A percentile compares a stretch with the other conserved stretches of the same genome.
Evolutionary conservation across 2,888 invertebrate species (phyloP).

Genomic region (Rhodophaea formosa): DNA sequence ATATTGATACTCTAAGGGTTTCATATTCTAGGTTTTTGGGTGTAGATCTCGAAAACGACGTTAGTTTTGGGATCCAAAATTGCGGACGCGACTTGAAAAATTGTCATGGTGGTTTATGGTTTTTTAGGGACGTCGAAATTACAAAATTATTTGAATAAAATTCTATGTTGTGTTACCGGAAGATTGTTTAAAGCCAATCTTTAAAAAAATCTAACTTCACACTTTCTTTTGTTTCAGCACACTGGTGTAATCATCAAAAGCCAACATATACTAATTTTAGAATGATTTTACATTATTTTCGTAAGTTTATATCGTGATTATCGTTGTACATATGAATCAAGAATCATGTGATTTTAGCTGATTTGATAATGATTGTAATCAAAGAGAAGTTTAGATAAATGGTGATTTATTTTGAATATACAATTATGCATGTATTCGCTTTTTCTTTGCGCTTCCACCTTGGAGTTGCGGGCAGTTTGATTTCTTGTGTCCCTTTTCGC

Average conservation of each 20-base stretch:
- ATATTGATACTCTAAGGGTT: too few relatives aligned
- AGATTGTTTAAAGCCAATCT: slow-evolving; percentile 20
- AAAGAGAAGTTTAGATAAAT: slow-evolving; percentile 36
- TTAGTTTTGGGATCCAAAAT: too few relatives aligned
- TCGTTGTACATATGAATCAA: slow-evolving; percentile 24
- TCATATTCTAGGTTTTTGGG: too few relatives aligned
- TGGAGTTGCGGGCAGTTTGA: slow-evolving; percentile 71
- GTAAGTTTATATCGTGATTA: slow-evolving; percentile 18
- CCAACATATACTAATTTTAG: background rate
- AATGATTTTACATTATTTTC: slow-evolving; percentile 10
- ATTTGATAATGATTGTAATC: slow-evolving; percentile 32
- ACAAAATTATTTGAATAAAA: too few relatives aligned
- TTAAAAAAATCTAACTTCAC: too few relatives aligned
- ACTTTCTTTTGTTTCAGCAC: slow-evolving; percentile 3
- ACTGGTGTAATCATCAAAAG: background rate
- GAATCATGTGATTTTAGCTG: slow-evolving; percentile 34
- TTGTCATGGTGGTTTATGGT: too few relatives aligned
- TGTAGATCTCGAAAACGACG: too few relatives aligned
- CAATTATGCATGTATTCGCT: slow-evolving; percentile 50
- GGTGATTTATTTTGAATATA: slow-evolving; percentile 47
- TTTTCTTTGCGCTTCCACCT: slow-evolving; percentile 47
- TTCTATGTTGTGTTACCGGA: too few relatives aligned
- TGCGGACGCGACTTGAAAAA: too few relatives aligned
- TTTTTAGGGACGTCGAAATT: too few relatives aligned
- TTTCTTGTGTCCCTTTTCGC: slow-evolving; percentile 79